These are phyloP conservation scores for Centropristis striata DNA, from an alignment of 2,113 vertebrate species.

Conservation along the genomic window DNA sequence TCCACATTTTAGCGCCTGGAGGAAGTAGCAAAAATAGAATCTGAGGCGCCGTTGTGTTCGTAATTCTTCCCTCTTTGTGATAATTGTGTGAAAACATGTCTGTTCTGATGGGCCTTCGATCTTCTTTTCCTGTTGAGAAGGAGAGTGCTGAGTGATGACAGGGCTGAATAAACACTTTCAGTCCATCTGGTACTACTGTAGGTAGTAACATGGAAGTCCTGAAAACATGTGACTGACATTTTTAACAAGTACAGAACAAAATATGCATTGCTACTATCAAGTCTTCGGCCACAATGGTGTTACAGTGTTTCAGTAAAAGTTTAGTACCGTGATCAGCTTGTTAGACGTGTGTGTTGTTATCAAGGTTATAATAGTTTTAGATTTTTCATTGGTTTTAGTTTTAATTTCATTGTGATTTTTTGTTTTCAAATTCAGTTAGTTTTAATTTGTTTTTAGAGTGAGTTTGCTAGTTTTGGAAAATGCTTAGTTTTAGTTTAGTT, in stretches of 20 bases:
- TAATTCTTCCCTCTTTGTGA: neutral
- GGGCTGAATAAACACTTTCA: neutral
- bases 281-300: no score
- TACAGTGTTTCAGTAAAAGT: no score
- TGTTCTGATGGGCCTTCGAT: slow-evolving; percentile 11
- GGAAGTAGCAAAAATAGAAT: slow-evolving; percentile 41
- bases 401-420: no score
- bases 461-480: no score
- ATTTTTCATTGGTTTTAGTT: no score
- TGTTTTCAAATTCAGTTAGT: no score
- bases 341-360: no score
- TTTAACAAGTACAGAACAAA: neutral
- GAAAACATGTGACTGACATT: neutral
- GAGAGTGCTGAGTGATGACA: neutral
- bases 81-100: neutral
- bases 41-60: neutral
- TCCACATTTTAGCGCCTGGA: slow-evolving; percentile 21
- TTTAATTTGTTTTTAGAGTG: no score
- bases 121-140: slow-evolving; percentile 12
- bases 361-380: no score
- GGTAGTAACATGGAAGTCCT: neutral
- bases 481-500: no score
- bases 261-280: neutral
- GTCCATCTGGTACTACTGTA: neutral
- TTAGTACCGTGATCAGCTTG: no score